Evolutionary conservation across 2,797 vertebrate species (phyloP).

Genomic region (Rhabdophis nuchalis): DNA sequence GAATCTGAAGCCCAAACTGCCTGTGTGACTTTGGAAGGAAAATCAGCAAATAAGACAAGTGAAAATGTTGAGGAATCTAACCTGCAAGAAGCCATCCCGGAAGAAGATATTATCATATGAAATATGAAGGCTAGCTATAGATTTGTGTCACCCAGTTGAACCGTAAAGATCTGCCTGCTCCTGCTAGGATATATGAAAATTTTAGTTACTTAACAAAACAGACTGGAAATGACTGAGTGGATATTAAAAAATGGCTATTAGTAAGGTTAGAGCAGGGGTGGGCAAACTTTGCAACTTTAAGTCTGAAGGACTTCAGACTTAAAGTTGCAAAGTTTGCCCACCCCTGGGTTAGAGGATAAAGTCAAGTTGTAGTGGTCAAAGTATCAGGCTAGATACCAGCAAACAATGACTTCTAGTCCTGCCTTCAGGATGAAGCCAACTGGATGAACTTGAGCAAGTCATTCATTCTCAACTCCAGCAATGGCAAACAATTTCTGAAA

Average conservation of each 20-base stretch:
- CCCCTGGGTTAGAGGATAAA: not conserved
- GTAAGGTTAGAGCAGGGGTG: not conserved
- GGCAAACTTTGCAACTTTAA: too few relatives aligned
- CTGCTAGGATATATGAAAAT: slow-evolving; percentile 73
- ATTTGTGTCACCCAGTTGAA: slow-evolving; percentile 83
- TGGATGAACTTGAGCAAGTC: not conserved
- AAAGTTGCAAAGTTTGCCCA: too few relatives aligned
- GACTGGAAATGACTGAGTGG: not conserved
- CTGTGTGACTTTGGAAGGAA: slow-evolving; percentile 76
- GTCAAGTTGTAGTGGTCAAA: not conserved
- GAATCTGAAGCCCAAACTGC: slow-evolving; percentile 94
- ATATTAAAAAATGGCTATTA: not conserved
- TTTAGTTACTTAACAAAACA: not conserved
- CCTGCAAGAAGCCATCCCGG: slow-evolving; percentile 35
- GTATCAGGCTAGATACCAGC: not conserved
- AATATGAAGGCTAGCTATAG: slow-evolving; percentile 95
- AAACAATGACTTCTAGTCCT: not conserved
- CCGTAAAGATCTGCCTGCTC: slow-evolving; percentile 81
- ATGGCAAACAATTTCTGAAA: not conserved
- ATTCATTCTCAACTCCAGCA: not conserved
- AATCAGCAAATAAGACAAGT: slow-evolving; percentile 17
- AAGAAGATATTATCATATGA: slow-evolving; percentile 84
- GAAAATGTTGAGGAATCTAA: slow-evolving; percentile 43
- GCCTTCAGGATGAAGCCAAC: not conserved
- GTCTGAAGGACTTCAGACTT: too few relatives aligned